These are phyloP conservation scores for Nanorana parkeri DNA, from an alignment of 2,113 vertebrate species.

Conservation along the genomic window DNA sequence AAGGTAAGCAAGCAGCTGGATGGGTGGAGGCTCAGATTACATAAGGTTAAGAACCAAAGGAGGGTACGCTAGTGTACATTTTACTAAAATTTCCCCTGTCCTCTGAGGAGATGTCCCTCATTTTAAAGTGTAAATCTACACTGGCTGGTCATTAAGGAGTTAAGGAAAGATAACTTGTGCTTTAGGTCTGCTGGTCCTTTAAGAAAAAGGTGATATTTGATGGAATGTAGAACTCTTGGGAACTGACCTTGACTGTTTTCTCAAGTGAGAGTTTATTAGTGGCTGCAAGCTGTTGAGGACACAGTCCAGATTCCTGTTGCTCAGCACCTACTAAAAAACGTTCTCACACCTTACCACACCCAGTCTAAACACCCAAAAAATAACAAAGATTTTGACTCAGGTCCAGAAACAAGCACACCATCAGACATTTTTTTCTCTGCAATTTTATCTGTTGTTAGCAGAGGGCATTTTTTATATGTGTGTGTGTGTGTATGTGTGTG, in stretches of 20 bases:
- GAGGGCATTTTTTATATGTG: not conserved
- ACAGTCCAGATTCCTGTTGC: conserved; percentile 36
- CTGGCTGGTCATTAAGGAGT: too few species aligned
- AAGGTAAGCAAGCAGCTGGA: too few species aligned
- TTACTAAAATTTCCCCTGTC: too few species aligned
- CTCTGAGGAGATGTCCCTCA: too few species aligned
- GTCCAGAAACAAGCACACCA: conserved; percentile 1
- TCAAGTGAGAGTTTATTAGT: conserved; percentile 30
- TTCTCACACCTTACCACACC: conserved; percentile 25
- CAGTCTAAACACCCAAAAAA: conserved; percentile 7
- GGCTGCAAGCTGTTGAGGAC: conserved; percentile 4
- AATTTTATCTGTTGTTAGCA: not conserved
- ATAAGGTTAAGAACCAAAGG: too few species aligned
- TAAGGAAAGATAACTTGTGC: too few species aligned
- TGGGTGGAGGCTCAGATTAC: too few species aligned
- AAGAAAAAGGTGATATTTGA: not conserved
- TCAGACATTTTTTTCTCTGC: not conserved
- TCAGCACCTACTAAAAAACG: conserved; percentile 23
- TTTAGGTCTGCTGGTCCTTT: too few species aligned
- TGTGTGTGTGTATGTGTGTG: too few species aligned
- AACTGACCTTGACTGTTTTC: conserved; percentile 19
- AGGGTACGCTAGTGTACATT: too few species aligned
- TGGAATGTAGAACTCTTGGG: not conserved
- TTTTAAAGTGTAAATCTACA: too few species aligned
- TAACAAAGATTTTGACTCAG: not conserved